Conservation (phyloP, 2,113 vertebrate species). For the Peromyscus polionotus region DNA sequence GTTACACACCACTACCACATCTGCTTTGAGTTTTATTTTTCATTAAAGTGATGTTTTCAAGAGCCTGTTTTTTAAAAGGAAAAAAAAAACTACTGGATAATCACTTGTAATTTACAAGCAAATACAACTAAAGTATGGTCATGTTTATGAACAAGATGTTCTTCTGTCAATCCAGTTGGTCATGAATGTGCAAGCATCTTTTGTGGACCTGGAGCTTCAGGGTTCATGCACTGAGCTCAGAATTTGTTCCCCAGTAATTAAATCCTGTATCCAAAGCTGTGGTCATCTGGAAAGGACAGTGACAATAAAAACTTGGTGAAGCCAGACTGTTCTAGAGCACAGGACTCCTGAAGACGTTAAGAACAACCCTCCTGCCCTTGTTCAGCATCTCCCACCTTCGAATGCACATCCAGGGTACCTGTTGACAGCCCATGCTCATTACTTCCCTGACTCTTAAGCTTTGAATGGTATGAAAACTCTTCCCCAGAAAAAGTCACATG, state of each 20-base stretch:
- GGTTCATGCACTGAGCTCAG: background rate
- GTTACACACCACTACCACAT: constrained; percentile 64
- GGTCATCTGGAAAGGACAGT: background rate
- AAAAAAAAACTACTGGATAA: constrained; percentile 68
- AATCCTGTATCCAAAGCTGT: background rate
- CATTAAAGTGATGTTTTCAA: constrained; percentile 78
- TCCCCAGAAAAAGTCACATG: background rate
- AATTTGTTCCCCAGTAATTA: background rate
- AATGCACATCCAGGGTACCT: background rate
- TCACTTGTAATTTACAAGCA: constrained; percentile 77
- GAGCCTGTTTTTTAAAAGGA: constrained; percentile 46
- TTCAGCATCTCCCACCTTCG: background rate
- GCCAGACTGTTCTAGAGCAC: background rate
- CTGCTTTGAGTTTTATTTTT: constrained; percentile 77
- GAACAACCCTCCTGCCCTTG: background rate
- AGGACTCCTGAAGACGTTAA: background rate
- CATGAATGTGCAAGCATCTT: constrained; percentile 18
- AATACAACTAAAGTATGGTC: constrained; percentile 74
- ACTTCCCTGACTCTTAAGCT: constrained; percentile 4
- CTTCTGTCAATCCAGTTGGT: constrained; percentile 42
- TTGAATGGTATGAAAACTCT: constrained; percentile 30
- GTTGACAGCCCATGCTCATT: background rate
- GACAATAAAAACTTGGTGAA: background rate
- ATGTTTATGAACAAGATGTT: constrained; percentile 73
- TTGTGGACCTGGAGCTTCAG: constrained; percentile 23